Evolutionary conservation across 2,113 vertebrate genomes (phyloP), one percentile per base, ranked within the genome.

Genomic region (Chunga burmeisteri): DNA sequence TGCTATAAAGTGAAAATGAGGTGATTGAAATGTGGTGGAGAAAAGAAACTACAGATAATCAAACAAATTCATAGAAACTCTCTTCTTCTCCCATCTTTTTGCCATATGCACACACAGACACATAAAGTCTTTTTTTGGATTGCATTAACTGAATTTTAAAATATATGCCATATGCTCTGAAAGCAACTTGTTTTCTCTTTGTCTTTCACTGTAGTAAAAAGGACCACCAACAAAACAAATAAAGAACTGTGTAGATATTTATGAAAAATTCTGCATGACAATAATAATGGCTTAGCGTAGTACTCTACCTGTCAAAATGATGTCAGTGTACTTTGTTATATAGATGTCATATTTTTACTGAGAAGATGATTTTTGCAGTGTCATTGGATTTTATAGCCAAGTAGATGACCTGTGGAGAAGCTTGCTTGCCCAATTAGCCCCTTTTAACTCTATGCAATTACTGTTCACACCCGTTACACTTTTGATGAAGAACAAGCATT

Each of bases 391-490:
- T 94, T 78, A 68, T 32, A 91, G 80, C 20, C 47, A 89, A 94
- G 68, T 1, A 5, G 61, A 72, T 0, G 2, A 90, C 83, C 88
- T 77, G 44, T 83, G 93, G 94, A 94, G 95, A 94, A 83, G 82
- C 42, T 30, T 62, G 52, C 0, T 0, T 81, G 77, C 42, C 78
- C 52, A 85, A 93, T 97, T 96, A 97, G 97, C 85, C 94, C 88
- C 87, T 92, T 96, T 96, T 96, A 97, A 88, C 52, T 81, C 73
- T 56, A 3, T 77, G 55, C 65, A 89, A 96, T 97, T 97, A 81
- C 66, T 46, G 32, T 66, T 95, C 86, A 84, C 40, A 95, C 94
- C 70, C 55, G 91, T 96, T 96, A 90, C 32, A 59, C 38, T 91
- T 94, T 81, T 95, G 56, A 93, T 93, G 83, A 95, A 92, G 80